phyloP scores from a whole-genome alignment of 2,888 invertebrate species.

The Stenolophus ochropezus region DNA sequence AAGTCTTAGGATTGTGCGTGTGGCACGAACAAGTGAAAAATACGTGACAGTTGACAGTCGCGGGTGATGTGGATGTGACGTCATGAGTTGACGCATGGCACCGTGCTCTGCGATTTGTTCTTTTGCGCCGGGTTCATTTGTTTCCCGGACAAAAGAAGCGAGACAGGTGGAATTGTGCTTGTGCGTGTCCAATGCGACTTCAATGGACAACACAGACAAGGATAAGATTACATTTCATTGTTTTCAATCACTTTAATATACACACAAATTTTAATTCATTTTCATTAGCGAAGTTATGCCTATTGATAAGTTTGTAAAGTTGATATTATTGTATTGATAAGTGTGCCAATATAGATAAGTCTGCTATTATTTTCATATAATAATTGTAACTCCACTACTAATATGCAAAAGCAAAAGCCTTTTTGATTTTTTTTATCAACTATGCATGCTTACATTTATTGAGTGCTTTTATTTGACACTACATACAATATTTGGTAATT shows the following conservation, averaged over 20 bases:
- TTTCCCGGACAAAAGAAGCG: constrained; percentile 48
- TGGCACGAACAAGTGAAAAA: constrained; percentile 39
- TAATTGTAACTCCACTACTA: too few relatives aligned
- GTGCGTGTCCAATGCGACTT: constrained; percentile 28
- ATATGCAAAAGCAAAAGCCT: too few relatives aligned
- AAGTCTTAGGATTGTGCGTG: neutral
- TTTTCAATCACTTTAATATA: neutral
- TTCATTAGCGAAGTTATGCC: too few relatives aligned
- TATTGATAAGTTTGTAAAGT: too few relatives aligned
- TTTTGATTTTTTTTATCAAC: too few relatives aligned
- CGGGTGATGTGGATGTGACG: constrained; percentile 36
- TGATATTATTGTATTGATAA: too few relatives aligned
- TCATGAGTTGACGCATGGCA: constrained; percentile 52
- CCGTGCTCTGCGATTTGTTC: constrained; percentile 54
- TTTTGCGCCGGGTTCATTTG: constrained; percentile 56
- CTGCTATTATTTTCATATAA: too few relatives aligned
- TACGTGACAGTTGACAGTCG: constrained; percentile 40
- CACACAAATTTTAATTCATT: too few relatives aligned
- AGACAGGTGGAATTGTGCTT: constrained; percentile 58
- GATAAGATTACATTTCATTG: neutral
- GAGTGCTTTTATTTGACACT: too few relatives aligned
- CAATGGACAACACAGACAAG: constrained; percentile 1
- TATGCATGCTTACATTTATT: too few relatives aligned
- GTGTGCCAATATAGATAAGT: too few relatives aligned
- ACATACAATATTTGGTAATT: too few relatives aligned